Base-by-base conservation (phyloP, 2,797 vertebrate genomes). In the Phataginus tricuspis region DNA sequence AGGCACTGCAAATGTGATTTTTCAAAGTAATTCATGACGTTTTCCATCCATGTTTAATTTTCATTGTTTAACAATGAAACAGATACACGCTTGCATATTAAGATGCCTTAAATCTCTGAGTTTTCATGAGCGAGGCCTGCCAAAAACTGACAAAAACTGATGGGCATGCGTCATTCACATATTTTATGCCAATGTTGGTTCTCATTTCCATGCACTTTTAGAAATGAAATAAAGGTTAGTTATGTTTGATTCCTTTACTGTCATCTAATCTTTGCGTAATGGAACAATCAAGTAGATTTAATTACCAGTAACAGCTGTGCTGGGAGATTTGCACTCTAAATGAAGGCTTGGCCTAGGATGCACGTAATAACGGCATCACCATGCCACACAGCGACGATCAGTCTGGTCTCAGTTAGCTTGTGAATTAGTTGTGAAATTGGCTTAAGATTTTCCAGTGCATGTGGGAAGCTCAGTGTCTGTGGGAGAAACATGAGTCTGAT, bases 341-440 rank as follows among this genome's bases (percentile, higher is more conserved):
- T 27, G 74, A 64, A 69, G 11, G n/a, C 68, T 80, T 13, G 0
- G 19, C 3, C 18, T 69, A 1, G 14, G 21, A 55, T 34, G 23
- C 91, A 51, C 5, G 0, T 63, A 49, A 27, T 63, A 49, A 27
- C 29, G 59, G 90, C 2, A 0, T 23, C 53, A 80, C 69, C 21
- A 1, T 12, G n/a, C 68, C 37, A 16, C 64, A 23, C 55, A 29
- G 23, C 13, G 63, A 96, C 51, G 5, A 82, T 29, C 86, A 66
- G 53, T 80, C 79, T 94, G 79, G 49, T 95, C 86, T 88, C 86
- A 90, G 59, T 98, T 95, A 97, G 84, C 86, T 53, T 69, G 90
- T 75, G 71, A 89, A 97, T 96, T 91, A 94, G 68, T 91, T 42
- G 42, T 83, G 84, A 95, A 95, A 95, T 77, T 95, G 83, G 55